Percentiles rank a stretch among this genome's conserved stretches.
Conservation (phyloP, 2,797 vertebrate genomes). For the Hypotaenidia philippensis region DNA sequence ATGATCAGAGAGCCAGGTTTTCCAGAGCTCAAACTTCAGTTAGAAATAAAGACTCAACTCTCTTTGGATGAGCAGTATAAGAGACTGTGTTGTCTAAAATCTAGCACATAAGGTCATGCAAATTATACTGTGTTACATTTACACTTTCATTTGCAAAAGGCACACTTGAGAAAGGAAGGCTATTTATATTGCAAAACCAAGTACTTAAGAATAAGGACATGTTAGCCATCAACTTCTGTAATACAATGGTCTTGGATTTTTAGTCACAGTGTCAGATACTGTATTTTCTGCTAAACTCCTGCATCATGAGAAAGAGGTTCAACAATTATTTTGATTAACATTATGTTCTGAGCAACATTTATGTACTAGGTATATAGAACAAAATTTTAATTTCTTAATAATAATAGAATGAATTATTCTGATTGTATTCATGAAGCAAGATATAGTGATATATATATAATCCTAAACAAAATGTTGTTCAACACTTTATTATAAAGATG, state of each 20-base stretch:
- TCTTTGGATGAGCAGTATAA: background rate
- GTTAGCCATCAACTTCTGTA: background rate
- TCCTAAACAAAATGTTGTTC: background rate
- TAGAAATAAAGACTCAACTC: background rate
- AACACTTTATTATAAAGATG: background rate
- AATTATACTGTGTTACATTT: rapidly evolving
- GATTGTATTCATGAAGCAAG: background rate
- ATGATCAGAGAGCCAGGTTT: background rate
- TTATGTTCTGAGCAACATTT: background rate
- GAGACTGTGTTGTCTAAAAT: background rate
- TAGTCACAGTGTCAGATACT: background rate
- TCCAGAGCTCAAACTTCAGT: background rate
- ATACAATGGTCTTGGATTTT: background rate
- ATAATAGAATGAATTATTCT: background rate
- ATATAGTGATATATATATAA: background rate
- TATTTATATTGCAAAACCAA: background rate
- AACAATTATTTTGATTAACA: background rate
- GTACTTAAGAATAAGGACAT: background rate
- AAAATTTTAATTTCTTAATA: background rate
- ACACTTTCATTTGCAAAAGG: background rate
- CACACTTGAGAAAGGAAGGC: background rate
- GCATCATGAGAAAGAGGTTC: background rate
- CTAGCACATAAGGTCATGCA: background rate
- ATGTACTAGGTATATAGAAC: background rate
- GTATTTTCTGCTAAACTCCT: background rate